Conservation (phyloP, 2,113 vertebrate genomes). For the Anolis carolinensis region DNA sequence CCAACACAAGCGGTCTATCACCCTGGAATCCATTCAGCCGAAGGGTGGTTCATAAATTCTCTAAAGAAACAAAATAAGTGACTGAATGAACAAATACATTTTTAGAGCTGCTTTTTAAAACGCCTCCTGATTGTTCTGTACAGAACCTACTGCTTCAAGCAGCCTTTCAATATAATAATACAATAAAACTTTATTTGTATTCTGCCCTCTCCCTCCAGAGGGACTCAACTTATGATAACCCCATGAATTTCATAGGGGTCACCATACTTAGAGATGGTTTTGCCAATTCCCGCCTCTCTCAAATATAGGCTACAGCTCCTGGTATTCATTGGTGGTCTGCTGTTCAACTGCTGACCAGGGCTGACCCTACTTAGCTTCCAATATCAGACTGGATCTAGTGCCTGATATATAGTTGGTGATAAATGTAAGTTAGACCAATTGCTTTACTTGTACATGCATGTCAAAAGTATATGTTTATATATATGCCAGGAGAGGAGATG, state of each 20-base stretch:
- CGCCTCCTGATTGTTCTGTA: not conserved
- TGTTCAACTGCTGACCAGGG: too few relatives aligned
- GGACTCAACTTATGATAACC: too few relatives aligned
- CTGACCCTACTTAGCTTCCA: too few relatives aligned
- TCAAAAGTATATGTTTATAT: not conserved
- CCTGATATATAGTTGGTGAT: not conserved
- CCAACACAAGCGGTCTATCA: accelerated
- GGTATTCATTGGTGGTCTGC: too few relatives aligned
- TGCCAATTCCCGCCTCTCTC: too few relatives aligned
- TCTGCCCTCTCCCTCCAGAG: too few relatives aligned
- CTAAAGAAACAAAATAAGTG: not conserved
- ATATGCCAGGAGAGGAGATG: not conserved
- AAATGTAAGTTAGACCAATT: not conserved
- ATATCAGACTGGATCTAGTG: not conserved
- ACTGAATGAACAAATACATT: not conserved
- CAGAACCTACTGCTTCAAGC: too few relatives aligned
- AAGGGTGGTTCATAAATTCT: not conserved
- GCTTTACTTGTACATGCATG: not conserved
- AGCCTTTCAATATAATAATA: too few relatives aligned
- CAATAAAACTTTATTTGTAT: too few relatives aligned
- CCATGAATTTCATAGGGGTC: too few relatives aligned
- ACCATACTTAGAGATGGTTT: too few relatives aligned
- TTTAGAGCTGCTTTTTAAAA: not conserved
- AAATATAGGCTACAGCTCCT: too few relatives aligned
- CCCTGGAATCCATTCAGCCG: not conserved